Conservation (phyloP, 1,140 invertebrate genomes). For the Diuraphis noxia region DNA sequence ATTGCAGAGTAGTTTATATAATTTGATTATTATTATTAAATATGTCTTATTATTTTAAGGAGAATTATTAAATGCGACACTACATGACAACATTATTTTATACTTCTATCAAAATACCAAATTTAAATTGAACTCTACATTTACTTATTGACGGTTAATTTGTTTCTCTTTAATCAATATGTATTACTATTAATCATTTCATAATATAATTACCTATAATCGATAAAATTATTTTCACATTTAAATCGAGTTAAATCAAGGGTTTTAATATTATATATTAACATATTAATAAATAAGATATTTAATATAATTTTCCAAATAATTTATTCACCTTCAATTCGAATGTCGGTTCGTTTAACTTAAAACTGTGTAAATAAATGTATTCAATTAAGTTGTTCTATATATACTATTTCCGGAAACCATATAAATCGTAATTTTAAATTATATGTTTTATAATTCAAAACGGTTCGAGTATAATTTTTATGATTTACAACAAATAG, state of each 20-base stretch:
- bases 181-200: neutral
- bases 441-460: neutral
- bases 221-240: neutral
- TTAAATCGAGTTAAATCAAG: neutral
- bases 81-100: neutral
- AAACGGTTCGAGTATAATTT: neutral
- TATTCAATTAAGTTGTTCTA: neutral
- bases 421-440: neutral
- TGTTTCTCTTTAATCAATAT: neutral
- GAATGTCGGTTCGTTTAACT: neutral
- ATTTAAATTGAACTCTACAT: neutral
- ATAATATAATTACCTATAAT: neutral
- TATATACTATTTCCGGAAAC: neutral
- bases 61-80: neutral
- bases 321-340: neutral
- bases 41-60: neutral
- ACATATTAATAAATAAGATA: neutral
- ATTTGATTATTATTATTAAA: neutral
- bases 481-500: neutral
- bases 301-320: neutral
- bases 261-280: neutral
- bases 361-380: neutral
- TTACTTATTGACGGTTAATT: neutral
- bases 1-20: neutral
- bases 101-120: neutral